Evolutionary conservation across 2,888 invertebrate species (phyloP).

Genomic region (Phaonia tiefii): DNA sequence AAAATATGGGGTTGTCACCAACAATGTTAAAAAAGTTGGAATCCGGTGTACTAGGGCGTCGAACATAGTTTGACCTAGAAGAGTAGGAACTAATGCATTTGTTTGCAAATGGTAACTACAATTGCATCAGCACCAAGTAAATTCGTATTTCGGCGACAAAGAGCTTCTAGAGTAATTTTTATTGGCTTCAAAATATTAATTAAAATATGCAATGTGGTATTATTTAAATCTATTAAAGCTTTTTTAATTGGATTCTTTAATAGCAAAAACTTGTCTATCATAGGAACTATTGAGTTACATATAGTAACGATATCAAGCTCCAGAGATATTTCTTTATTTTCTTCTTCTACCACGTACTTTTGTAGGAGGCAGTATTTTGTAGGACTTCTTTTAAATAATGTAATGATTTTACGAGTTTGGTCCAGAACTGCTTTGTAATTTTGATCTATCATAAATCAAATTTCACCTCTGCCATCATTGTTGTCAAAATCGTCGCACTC

Average conservation of each 20-base stretch:
- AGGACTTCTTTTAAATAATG: neutral
- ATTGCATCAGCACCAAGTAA: neutral
- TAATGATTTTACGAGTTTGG: neutral
- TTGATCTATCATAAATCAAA: no score
- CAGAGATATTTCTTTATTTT: neutral
- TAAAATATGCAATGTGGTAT: neutral
- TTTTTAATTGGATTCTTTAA: neutral
- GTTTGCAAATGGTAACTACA: neutral
- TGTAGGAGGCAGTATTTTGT: neutral
- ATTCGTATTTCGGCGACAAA: slow-evolving; percentile 1
- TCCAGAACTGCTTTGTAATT: no score
- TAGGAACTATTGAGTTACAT: neutral
- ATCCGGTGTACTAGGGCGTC: neutral
- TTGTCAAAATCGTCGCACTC: no score
- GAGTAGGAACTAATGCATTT: neutral
- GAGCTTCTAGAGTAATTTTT: neutral
- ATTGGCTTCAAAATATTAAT: neutral
- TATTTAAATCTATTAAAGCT: neutral
- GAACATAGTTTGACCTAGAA: neutral
- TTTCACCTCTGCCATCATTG: no score
- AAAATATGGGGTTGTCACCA: neutral
- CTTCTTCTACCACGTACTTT: neutral
- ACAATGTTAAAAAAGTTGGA: neutral
- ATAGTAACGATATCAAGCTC: neutral
- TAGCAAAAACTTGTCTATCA: neutral